Percentiles rank a stretch among this genome's conserved stretches.
Evolutionary conservation across 2,113 vertebrate genomes (phyloP).

Genomic region (rat (Rattus norvegicus)): DNA sequence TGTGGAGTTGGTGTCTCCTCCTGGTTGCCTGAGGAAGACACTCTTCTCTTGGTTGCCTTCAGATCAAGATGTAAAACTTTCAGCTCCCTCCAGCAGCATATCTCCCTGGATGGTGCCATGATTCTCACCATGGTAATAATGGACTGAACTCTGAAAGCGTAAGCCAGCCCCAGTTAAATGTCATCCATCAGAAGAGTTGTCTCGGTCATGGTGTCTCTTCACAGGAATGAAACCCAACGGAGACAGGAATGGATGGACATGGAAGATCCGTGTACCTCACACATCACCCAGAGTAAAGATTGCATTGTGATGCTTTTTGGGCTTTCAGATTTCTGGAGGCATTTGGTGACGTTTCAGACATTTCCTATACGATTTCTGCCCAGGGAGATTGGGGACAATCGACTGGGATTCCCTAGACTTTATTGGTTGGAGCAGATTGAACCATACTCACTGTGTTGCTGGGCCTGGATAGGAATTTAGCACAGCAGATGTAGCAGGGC

Average conservation of each 20-base stretch:
- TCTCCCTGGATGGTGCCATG: too few relatives aligned
- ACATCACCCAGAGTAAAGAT: background rate
- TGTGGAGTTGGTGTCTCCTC: too few relatives aligned
- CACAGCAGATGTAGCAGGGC: background rate
- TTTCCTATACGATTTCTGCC: background rate
- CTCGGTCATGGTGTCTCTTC: too few relatives aligned
- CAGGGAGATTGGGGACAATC: background rate
- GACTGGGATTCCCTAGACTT: background rate
- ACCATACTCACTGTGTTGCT: background rate
- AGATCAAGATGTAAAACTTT: too few relatives aligned
- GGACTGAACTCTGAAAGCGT: too few relatives aligned
- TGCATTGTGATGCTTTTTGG: background rate
- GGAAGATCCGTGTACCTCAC: background rate
- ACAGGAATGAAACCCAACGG: background rate
- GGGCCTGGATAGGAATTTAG: background rate
- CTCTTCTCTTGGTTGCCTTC: too few relatives aligned
- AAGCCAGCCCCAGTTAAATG: too few relatives aligned
- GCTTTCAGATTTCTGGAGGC: background rate
- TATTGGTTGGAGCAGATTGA: background rate
- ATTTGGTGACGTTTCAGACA: background rate
- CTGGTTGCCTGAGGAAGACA: too few relatives aligned
- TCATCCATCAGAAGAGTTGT: too few relatives aligned
- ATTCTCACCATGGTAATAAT: too few relatives aligned
- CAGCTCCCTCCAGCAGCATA: too few relatives aligned
- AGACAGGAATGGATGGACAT: background rate